These are phyloP conservation scores for Chaetorhynchus papuensis DNA, from an alignment of 2,113 vertebrate genomes.

Conservation along the genomic window DNA sequence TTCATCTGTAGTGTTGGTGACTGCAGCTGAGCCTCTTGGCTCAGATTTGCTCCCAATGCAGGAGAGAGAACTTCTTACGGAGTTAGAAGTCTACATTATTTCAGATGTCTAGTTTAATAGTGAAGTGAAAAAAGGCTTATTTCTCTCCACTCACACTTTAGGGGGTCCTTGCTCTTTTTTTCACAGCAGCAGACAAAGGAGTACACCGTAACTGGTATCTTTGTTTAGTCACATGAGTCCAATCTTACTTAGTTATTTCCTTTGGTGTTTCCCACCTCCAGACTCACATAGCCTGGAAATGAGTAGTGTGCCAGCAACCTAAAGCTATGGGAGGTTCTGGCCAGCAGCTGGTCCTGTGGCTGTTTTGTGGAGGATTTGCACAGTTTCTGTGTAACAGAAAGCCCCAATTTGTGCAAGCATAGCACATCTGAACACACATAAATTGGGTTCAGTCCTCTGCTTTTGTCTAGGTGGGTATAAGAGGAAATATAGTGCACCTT, in stretches of 20 bases:
- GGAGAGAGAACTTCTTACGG: background rate
- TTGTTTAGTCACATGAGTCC: background rate
- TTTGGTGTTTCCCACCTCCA: background rate
- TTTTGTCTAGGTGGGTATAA: background rate
- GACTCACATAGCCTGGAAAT: background rate
- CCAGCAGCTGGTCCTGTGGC: background rate
- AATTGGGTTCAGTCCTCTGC: background rate
- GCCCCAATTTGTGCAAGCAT: background rate
- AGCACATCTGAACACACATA: background rate
- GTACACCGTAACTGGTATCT: background rate
- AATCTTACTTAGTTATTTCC: background rate
- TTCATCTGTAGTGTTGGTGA: background rate
- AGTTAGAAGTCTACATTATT: background rate
- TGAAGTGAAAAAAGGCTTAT: background rate
- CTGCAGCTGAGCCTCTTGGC: background rate
- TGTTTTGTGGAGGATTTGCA: background rate
- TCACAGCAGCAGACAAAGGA: background rate
- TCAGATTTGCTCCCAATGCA: background rate
- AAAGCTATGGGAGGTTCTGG: background rate
- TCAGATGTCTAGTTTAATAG: background rate
- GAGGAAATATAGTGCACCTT: background rate
- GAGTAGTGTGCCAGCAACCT: background rate
- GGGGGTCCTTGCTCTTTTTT: background rate
- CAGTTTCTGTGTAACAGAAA: background rate
- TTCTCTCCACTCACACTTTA: background rate